Conservation (phyloP, 2,113 vertebrate genomes). For the Dipodomys merriami region DNA sequence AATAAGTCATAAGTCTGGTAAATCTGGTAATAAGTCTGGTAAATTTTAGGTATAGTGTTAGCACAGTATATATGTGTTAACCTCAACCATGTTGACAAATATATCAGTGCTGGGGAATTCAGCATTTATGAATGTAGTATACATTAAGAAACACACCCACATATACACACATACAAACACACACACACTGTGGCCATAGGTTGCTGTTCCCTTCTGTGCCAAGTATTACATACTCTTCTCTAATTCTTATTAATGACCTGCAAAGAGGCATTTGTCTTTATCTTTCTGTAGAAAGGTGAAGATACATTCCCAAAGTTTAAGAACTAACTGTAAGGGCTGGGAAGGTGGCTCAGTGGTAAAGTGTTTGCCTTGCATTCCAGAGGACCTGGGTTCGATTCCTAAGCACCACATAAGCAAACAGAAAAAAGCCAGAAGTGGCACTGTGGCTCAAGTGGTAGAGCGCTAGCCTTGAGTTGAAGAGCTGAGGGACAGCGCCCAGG, state of each 20-base stretch:
- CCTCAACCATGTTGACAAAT: background rate
- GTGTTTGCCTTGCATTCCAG: no score
- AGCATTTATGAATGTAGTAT: background rate
- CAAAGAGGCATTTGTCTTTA: background rate
- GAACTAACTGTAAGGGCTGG: background rate
- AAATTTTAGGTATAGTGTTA: conserved; percentile 16
- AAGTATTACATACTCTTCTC: background rate
- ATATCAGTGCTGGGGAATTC: background rate
- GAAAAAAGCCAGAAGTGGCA: no score
- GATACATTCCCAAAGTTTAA: background rate
- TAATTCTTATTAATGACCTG: background rate
- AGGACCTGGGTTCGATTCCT: no score
- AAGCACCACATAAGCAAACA: no score
- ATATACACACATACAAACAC: background rate
- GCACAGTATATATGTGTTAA: background rate
- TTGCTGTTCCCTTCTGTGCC: background rate
- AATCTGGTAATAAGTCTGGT: no score
- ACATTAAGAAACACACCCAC: background rate
- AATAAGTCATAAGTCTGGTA: no score
- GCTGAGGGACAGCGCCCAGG: no score
- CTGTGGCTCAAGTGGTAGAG: no score
- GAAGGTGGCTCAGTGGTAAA: no score
- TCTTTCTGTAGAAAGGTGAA: background rate
- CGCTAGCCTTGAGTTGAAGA: no score
- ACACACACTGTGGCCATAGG: background rate